Base-by-base conservation (phyloP, 2,888 invertebrate species). In the Rhingia rostrata region DNA sequence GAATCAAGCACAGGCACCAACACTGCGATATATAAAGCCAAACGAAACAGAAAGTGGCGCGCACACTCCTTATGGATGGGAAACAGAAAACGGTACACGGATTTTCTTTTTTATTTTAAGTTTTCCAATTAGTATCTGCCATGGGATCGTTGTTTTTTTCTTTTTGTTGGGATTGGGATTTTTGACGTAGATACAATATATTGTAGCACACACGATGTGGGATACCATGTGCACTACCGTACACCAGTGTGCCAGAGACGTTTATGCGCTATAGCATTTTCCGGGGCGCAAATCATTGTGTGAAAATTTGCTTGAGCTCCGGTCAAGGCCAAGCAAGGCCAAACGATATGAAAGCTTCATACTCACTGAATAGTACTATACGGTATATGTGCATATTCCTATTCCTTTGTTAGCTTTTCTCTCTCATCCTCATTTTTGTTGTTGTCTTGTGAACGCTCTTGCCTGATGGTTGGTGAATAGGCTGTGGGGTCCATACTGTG, bases 241-340 rank as follows among this genome's bases (percentile, higher is more conserved):
- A 84, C 79, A 61, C 39, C 58, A 63, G 63, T 63, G 67, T 78
- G 58, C 63, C 58, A 69, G 73, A 83, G 83, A 83, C 73, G 73
- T 78, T 78, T 73, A 83, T 83, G 83, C 73, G 73, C 63, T 74
- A 49, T 4, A 74, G 53, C 84, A 84, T 84, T 84, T 80, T 84
- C 84, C 84, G 79, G 81, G 67, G 84, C 79, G 66, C 84, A 84
- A 84, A 80, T 70, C 54, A 61, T 61, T 84, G 84, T 80, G 84
- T 80, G 84, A 83, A 84, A 84, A 80, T 84, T 79, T 58, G 80
- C 84, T 70, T 66, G 35, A 84, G 86, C 80, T 85, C 72, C 87
- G 89, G 89, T 89, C 89, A 89, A 89, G 89, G 89, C 89, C 89
- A 88, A 85, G 77, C 89, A 89, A 89, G 89, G 89, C 89, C 89